These are phyloP conservation scores for Gadopsis marmoratus DNA, from an alignment of 2,797 vertebrate species.

Conservation along the genomic window DNA sequence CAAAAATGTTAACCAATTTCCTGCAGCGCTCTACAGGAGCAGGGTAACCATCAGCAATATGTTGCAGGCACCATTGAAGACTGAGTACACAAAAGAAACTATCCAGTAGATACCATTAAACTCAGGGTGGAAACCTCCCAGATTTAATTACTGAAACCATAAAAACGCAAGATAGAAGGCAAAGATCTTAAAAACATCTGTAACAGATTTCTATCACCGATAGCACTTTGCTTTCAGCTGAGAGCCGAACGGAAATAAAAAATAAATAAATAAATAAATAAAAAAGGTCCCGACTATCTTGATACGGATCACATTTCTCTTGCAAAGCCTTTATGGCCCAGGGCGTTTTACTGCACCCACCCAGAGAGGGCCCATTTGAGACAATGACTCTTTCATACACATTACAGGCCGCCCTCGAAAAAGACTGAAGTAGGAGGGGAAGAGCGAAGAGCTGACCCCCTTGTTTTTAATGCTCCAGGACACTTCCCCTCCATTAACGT, in stretches of 20 bases:
- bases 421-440: constrained; percentile 30
- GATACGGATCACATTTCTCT: constrained; percentile 34
- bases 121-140: background rate
- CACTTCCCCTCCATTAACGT: constrained; percentile 61
- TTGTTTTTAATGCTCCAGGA: constrained; percentile 51
- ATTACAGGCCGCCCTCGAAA: constrained; percentile 28
- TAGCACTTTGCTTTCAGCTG: background rate
- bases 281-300: constrained; percentile 13
- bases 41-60: constrained; percentile 4
- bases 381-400: constrained; percentile 63
- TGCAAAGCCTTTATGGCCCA: constrained; percentile 39
- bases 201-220: constrained; percentile 18
- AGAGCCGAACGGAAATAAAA: background rate
- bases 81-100: constrained; percentile 2
- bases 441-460: constrained; percentile 17
- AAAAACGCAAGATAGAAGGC: constrained; percentile 8
- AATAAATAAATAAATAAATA: too few relatives aligned
- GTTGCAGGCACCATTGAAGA: background rate
- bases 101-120: background rate
- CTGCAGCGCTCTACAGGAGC: background rate
- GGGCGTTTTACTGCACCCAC: constrained; percentile 41
- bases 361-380: constrained; percentile 42
- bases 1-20: too few relatives aligned
- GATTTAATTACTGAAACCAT: background rate
- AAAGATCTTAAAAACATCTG: constrained; percentile 21